Percentiles rank a stretch among this genome's conserved stretches.
Evolutionary conservation across 2,888 invertebrate species (phyloP).

Genomic region (Caenorhabditis virilis): DNA sequence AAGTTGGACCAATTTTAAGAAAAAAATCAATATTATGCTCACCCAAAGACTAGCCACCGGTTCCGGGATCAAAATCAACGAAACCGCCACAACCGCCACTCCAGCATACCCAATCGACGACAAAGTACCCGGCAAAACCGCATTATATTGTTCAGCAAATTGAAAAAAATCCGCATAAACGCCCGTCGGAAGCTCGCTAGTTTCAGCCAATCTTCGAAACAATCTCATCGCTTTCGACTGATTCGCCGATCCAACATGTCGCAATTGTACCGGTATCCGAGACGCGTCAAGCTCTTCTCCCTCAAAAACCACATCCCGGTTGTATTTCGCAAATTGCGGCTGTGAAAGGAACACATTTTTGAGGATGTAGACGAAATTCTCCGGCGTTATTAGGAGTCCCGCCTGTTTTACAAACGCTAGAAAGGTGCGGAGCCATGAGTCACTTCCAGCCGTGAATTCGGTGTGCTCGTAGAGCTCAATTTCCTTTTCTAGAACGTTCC

Average conservation of each 20-base stretch:
- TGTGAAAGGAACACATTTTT: slow-evolving; percentile 62
- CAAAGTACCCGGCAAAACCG: slow-evolving; percentile 66
- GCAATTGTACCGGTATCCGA: slow-evolving; percentile 62
- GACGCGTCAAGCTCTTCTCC: slow-evolving; percentile 62
- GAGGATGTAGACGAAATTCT: slow-evolving; percentile 64
- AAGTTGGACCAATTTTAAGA: too few species aligned
- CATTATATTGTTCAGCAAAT: slow-evolving; percentile 68
- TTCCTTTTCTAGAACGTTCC: slow-evolving; percentile 64
- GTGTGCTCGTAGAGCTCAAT: slow-evolving; percentile 67
- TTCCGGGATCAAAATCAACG: slow-evolving; percentile 90
- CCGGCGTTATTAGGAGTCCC: slow-evolving; percentile 58
- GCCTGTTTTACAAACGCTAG: slow-evolving; percentile 59
- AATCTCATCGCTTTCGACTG: slow-evolving; percentile 66
- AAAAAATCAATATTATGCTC: too few species aligned
- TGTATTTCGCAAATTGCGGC: slow-evolving; percentile 63
- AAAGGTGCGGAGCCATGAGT: slow-evolving; percentile 65
- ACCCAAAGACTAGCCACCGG: slow-evolving; percentile 89
- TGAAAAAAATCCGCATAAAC: slow-evolving; percentile 69
- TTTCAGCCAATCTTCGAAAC: slow-evolving; percentile 62
- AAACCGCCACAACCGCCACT: slow-evolving; percentile 83
- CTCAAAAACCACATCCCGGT: slow-evolving; percentile 63
- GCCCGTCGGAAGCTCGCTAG: slow-evolving; percentile 58
- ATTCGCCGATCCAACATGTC: slow-evolving; percentile 56
- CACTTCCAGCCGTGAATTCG: slow-evolving; percentile 63
- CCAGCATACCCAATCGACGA: slow-evolving; percentile 81